Evolutionary conservation across 1,140 invertebrate genomes (phyloP).

Genomic region (Neuroterus valhalla): DNA sequence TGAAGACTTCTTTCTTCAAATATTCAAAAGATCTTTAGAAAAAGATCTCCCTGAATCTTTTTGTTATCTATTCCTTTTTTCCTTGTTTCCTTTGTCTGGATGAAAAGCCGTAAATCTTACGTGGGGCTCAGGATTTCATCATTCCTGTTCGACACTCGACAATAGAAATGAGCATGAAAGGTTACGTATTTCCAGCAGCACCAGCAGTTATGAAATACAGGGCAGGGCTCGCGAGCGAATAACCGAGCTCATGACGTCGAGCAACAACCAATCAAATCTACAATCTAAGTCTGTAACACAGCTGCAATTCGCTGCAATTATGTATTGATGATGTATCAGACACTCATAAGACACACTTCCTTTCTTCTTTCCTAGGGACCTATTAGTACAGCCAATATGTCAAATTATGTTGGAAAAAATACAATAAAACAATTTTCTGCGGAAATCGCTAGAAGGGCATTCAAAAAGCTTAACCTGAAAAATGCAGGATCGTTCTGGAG

Average conservation of each 20-base stretch:
- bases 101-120: neutral
- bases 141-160: slow-evolving; percentile 53
- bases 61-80: no score
- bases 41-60: no score
- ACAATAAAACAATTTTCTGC: no score
- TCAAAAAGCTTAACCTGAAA: no score
- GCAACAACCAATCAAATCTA: slow-evolving; percentile 53
- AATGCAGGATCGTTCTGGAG: no score
- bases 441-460: no score
- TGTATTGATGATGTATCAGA: neutral
- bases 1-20: no score
- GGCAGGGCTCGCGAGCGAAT: slow-evolving; percentile 51
- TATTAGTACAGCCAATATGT: no score
- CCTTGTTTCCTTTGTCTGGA: no score
- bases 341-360: neutral
- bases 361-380: no score
- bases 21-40: no score
- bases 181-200: slow-evolving; percentile 56
- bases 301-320: neutral
- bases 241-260: slow-evolving; percentile 49
- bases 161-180: slow-evolving; percentile 59
- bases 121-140: slow-evolving; percentile 48
- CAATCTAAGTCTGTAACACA: slow-evolving; percentile 39
- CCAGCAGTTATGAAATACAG: slow-evolving; percentile 56
- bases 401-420: no score